These are phyloP conservation scores for Thalpophila matura DNA, from an alignment of 2,888 invertebrate genomes.

Conservation along the genomic window DNA sequence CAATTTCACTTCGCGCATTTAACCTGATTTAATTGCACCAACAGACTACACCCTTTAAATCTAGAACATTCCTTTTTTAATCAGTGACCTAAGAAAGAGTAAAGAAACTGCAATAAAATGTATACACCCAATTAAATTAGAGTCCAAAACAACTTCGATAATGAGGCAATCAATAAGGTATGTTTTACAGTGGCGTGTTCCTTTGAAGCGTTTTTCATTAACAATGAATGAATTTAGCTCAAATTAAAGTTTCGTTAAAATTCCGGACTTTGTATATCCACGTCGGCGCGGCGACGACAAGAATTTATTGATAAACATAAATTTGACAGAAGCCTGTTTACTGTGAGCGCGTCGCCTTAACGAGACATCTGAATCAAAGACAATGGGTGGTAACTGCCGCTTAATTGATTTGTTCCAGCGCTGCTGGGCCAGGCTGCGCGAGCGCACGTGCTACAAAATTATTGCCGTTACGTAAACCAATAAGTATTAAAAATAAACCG, in stretches of 20 bases:
- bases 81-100: constrained; percentile 42
- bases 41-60: constrained; percentile 73
- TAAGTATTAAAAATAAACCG: constrained; percentile 53
- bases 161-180: constrained; percentile 80
- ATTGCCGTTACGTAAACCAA: constrained; percentile 53
- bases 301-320: constrained; percentile 82
- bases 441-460: constrained; percentile 56
- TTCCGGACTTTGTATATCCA: constrained; percentile 71
- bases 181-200: constrained; percentile 68
- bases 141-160: constrained; percentile 73
- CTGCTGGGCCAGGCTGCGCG: constrained; percentile 35
- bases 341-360: constrained; percentile 72
- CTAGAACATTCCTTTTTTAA: constrained; percentile 31
- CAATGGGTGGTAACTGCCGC: constrained; percentile 79
- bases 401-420: constrained; percentile 79
- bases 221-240: constrained; percentile 77
- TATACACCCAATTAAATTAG: constrained; percentile 85
- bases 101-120: constrained; percentile 76
- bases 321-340: constrained; percentile 78
- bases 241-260: constrained; percentile 86
- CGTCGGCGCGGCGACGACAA: constrained; percentile 69
- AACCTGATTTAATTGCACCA: constrained; percentile 75
- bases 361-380: constrained; percentile 83
- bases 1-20: constrained; percentile 77
- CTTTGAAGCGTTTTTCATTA: constrained; percentile 69